These are phyloP conservation scores for Eulemur coronatus DNA, from an alignment of 2,797 vertebrate species.

Conservation along the genomic window DNA sequence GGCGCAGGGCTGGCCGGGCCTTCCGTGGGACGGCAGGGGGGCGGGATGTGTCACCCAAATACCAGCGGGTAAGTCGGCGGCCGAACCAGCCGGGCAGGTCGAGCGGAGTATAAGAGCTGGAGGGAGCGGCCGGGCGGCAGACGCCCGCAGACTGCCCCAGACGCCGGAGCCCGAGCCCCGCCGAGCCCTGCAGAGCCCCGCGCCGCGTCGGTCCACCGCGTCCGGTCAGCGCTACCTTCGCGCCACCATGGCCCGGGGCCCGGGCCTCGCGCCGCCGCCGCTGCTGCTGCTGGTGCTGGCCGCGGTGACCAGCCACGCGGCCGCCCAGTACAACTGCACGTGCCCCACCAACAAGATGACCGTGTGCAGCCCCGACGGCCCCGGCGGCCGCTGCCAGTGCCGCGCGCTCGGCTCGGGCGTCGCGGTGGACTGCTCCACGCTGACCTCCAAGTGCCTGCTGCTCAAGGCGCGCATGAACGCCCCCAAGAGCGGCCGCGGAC, in stretches of 20 bases:
- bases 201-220: background rate
- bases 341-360: constrained; percentile 78
- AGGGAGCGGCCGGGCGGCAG: constrained; percentile 54
- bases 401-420: constrained; percentile 1
- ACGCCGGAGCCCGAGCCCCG: background rate
- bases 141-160: background rate
- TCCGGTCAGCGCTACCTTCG: background rate
- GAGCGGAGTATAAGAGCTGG: constrained; percentile 57
- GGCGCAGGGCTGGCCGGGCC: background rate
- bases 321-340: constrained; percentile 51
- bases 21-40: background rate
- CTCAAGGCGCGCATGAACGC: constrained; percentile 88
- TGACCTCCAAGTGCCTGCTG: constrained; percentile 90
- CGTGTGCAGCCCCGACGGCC: background rate
- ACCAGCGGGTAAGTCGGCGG: constrained; percentile 54
- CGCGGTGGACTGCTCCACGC: constrained; percentile 62
- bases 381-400: constrained; percentile 72
- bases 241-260: constrained; percentile 52
- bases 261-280: background rate
- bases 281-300: constrained; percentile 59
- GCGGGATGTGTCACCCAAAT: constrained; percentile 62
- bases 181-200: background rate
- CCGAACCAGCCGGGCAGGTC: constrained; percentile 74
- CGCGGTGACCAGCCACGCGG: background rate
- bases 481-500: constrained; percentile 51